Conservation (phyloP, 2,888 invertebrate species). For the Dryocosmus kuriphilus region DNA sequence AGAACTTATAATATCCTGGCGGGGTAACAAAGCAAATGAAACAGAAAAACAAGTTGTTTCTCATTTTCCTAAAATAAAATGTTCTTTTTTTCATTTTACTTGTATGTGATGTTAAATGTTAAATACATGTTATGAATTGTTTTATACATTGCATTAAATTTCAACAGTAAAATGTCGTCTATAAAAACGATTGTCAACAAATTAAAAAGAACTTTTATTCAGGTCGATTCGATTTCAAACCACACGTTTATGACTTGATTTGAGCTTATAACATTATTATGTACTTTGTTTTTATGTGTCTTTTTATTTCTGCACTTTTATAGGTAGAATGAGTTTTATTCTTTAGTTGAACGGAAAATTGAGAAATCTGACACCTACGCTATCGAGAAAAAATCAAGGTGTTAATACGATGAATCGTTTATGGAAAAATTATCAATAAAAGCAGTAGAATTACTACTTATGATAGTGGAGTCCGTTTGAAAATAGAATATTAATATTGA, state of each 20-base stretch:
- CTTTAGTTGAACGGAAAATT: not conserved
- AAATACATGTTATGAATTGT: not conserved
- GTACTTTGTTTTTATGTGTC: not conserved
- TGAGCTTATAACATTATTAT: too few relatives aligned
- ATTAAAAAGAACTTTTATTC: too few relatives aligned
- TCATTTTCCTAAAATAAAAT: conserved; percentile 2
- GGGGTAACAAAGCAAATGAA: conserved; percentile 71
- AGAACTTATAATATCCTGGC: conserved; percentile 78
- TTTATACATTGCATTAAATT: not conserved
- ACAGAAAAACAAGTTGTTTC: conserved; percentile 69
- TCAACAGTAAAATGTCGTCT: not conserved
- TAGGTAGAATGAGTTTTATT: not conserved
- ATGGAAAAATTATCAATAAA: not conserved
- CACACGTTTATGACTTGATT: too few relatives aligned
- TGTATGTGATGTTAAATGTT: not conserved
- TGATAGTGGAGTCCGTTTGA: too few relatives aligned
- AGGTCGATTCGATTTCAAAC: too few relatives aligned
- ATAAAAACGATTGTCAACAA: not conserved
- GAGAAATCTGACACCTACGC: not conserved
- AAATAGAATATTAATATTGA: too few relatives aligned
- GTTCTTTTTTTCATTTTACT: not conserved
- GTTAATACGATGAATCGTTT: not conserved
- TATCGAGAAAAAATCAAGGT: not conserved
- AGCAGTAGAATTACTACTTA: not conserved
- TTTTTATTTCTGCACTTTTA: not conserved